Base-by-base conservation (phyloP, 2,888 invertebrate species). In the Amphipyra berbera region DNA sequence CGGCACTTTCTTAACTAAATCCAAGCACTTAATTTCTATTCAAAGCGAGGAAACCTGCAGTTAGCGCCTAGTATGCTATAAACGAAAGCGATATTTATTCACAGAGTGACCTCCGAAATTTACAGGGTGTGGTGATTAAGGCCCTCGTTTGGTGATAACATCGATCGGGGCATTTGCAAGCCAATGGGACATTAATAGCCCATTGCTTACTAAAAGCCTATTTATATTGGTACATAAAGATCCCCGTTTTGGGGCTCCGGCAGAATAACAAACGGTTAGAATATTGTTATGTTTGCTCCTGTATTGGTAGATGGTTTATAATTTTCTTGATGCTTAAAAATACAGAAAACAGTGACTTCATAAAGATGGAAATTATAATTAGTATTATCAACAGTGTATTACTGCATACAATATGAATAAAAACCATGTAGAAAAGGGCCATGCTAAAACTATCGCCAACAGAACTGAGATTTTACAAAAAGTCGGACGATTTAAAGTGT, bases 151-250 rank as follows among this genome's bases (percentile, higher is more conserved):
- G 58, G 71, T 59, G 78, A 78, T 78, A 79, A 61, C 69, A 79
- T 79, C 78, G 71, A 79, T 79, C 73, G 79, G 33, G 47, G 61
- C 73, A 70, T 76, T 78, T 76, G 78, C 71, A 76, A 74, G 66
- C 68, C 69, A 70, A 78, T 72, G 72, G 61, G 66, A 61, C 64
- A 68, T 77, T 79, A 79, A 69, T 70, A 57, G 69, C 47, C 78
- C 72, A 78, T 78, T 77, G 78, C 80, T 79, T 78, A 70, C 72
- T 77, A 72, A 79, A 72, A 62, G 72, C 72, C 78, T 79, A 61
- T 72, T 77, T 78, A 79, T 74, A 76, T 74, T 65, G 67, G 67
- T 72, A 72, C 74, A 61, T 73, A 73, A 74, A 77, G 78, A 65
- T 80, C 52, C 69, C 50, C 60, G 44, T 48, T 49, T 56, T 33